These are phyloP conservation scores for Bombus sibiricus DNA, from an alignment of 1,140 invertebrate species.

Conservation along the genomic window DNA sequence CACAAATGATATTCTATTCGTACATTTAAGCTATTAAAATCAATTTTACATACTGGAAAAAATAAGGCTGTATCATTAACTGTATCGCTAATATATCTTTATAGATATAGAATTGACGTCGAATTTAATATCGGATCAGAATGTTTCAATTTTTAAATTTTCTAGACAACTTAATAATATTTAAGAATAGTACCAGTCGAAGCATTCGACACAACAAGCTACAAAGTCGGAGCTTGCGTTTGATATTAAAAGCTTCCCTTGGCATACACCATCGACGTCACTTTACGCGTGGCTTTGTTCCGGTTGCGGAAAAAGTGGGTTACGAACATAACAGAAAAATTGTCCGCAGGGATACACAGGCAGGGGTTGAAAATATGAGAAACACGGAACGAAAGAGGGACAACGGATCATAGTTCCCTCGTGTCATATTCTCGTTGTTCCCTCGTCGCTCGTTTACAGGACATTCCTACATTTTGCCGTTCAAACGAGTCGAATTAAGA, in stretches of 20 bases:
- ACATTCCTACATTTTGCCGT: neutral
- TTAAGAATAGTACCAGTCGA: neutral
- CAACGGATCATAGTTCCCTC: too few species aligned
- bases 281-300: neutral
- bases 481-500: neutral
- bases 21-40: too few species aligned
- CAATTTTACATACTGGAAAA: too few species aligned
- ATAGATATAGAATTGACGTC: too few species aligned
- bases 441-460: neutral
- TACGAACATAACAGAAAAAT: neutral
- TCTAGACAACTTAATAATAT: rapidly evolving
- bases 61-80: too few species aligned
- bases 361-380: neutral
- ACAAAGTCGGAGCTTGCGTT: neutral
- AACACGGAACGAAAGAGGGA: neutral
- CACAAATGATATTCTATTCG: neutral
- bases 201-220: too few species aligned
- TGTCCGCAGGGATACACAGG: neutral
- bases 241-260: neutral
- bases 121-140: too few species aligned
- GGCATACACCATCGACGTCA: neutral
- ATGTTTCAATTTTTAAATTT: neutral
- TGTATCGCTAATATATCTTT: too few species aligned
- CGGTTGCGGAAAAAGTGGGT: neutral
- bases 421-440: neutral